Conservation (phyloP, 2,113 vertebrate species). For the Ariopsis seemanni region DNA sequence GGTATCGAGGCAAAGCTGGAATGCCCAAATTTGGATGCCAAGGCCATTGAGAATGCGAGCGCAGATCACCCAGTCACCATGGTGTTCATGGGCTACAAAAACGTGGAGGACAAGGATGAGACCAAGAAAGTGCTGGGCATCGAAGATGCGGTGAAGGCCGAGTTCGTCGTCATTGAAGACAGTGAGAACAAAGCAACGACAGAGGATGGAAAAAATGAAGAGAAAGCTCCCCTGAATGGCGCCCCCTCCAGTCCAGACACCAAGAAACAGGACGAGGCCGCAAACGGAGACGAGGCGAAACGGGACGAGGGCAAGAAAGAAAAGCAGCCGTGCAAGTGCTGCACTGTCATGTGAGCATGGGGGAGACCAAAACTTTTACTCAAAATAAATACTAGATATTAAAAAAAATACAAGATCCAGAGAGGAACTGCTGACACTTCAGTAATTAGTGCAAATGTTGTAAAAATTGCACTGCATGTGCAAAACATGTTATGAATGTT, state of each 20-base stretch:
- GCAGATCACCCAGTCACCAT: constrained; percentile 92
- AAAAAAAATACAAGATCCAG: background rate
- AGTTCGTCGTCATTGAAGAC: constrained; percentile 92
- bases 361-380: constrained; percentile 32
- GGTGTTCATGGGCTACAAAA: constrained; percentile 98
- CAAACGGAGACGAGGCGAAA: constrained; percentile 71
- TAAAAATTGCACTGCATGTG: background rate
- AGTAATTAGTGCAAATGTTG: background rate
- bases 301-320: constrained; percentile 74
- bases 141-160: constrained; percentile 88
- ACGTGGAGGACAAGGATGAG: constrained; percentile 89
- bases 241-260: constrained; percentile 69
- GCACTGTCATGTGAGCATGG: constrained; percentile 86
- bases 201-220: constrained; percentile 66
- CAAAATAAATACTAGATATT: constrained; percentile 15
- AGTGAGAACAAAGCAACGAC: constrained; percentile 74
- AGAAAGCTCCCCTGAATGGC: constrained; percentile 82
- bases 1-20: constrained; percentile 80
- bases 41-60: constrained; percentile 69
- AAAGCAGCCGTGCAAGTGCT: constrained; percentile 93
- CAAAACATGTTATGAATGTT: background rate
- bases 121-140: constrained; percentile 84
- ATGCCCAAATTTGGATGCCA: constrained; percentile 71
- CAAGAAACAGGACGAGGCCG: constrained; percentile 58
- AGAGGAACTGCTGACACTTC: background rate